Conservation (phyloP, 2,888 invertebrate species). For the Zaprionus obscuricornis region DNA sequence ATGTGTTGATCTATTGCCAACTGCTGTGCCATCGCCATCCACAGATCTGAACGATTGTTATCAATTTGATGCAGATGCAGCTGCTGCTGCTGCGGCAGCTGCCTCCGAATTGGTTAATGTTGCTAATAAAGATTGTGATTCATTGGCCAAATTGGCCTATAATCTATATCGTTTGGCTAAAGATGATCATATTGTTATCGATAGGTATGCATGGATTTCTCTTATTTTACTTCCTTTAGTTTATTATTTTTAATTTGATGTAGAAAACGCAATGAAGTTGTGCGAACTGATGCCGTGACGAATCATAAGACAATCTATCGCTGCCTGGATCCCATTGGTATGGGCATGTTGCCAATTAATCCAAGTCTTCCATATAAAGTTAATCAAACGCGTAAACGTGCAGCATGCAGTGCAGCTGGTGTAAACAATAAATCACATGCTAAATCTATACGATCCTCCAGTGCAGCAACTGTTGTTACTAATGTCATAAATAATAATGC, state of each 20-base stretch:
- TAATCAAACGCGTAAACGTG: slow-evolving; percentile 65
- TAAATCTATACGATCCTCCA: not conserved
- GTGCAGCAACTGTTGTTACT: not conserved
- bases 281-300: slow-evolving; percentile 72
- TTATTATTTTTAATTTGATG: not conserved
- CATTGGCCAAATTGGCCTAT: slow-evolving; percentile 77
- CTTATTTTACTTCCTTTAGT: not conserved
- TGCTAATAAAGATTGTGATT: slow-evolving; percentile 64
- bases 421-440: not conserved
- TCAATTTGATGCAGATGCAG: slow-evolving; percentile 24
- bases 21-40: slow-evolving; percentile 13
- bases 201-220: slow-evolving; percentile 58
- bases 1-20: slow-evolving; percentile 35
- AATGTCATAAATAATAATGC: not conserved
- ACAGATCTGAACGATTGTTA: slow-evolving; percentile 29
- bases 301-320: slow-evolving; percentile 80
- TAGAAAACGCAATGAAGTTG: slow-evolving; percentile 80
- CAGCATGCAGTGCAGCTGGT: not conserved
- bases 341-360: slow-evolving; percentile 57
- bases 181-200: slow-evolving; percentile 80
- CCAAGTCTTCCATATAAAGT: slow-evolving; percentile 28
- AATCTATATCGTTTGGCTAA: slow-evolving; percentile 76
- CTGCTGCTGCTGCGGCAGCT: slow-evolving; percentile 18
- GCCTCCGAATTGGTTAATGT: slow-evolving; percentile 51
- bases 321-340: slow-evolving; percentile 74